Percentiles rank a stretch among this genome's conserved stretches.
Conservation (phyloP, 2,113 vertebrate genomes). For the Bufo gargarizans region DNA sequence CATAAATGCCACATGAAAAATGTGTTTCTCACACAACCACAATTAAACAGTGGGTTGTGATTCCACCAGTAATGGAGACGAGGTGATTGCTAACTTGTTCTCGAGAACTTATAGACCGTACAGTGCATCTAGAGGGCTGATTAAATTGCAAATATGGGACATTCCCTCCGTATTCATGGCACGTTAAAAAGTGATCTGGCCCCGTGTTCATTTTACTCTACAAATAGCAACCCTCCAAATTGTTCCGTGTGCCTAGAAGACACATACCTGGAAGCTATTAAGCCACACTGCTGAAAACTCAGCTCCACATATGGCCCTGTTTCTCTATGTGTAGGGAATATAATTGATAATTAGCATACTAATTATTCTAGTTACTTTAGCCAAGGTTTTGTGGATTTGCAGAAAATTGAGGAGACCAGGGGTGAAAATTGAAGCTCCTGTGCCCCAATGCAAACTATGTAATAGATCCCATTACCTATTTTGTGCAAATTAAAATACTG, state of each 20-base stretch:
- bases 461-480: neutral
- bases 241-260: neutral
- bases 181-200: neutral
- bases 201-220: neutral
- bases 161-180: neutral
- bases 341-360: neutral
- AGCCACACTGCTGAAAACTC: neutral
- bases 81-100: neutral
- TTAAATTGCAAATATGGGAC: neutral
- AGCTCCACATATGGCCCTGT: neutral
- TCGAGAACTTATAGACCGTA: neutral
- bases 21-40: conserved; percentile 7
- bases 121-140: neutral
- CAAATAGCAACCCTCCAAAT: too few relatives aligned
- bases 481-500: neutral
- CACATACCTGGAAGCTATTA: conserved; percentile 12
- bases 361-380: neutral
- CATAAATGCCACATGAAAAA: conserved; percentile 38
- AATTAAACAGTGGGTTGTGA: conserved; percentile 11
- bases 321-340: neutral
- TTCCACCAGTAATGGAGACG: neutral
- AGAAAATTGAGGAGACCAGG: neutral
- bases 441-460: neutral
- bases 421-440: neutral
- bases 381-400: neutral